Base-by-base conservation (phyloP, 2,113 vertebrate species). In the Pygoscelis antarcticus region DNA sequence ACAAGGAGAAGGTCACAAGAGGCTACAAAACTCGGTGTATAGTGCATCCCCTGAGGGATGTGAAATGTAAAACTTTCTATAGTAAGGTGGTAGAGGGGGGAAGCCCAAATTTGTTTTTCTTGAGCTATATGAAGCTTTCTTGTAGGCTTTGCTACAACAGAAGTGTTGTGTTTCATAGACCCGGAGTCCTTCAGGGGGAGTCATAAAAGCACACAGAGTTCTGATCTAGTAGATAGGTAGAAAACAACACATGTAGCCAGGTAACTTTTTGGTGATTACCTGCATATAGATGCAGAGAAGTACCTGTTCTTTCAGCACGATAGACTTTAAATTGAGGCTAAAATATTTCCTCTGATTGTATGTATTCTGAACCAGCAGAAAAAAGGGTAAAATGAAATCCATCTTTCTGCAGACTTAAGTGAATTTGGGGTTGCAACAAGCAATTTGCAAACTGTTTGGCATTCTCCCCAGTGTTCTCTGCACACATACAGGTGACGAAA, bases 201-300 rank as follows among this genome's bases (percentile, higher is more conserved):
- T 83, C 62, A 86, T 46, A 90, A 97, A 97, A 93, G 77, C 90
- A 95, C 69, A 91, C 71, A 29, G 25, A 32, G 3, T 79, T 78
- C 58, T 30, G 5, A 88, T 90, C 65, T 86, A 69, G 82, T 27
- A 81, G 87, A 49, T 51, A 94, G 58, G 83, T 90, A 89, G 47
- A 78, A 88, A 91, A 81, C 47, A 83, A 19, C 25, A 64, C 27
- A 14, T 9, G 9, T 25, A 92, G 44, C 25, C 89, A 84, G 79
- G 27, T 62, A 36, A 20, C 4, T 6, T 90, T 65, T 82, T 47
- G 40, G 78, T 32, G 36, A 90, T 76, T 66, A 60, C 21, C 19
- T 78, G 65, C 11, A 10, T 80, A 62, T 29, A 93, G 17, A 75
- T 7, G 7, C 16, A 52, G 46, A 72, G 66, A 75, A 75, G 44